A percentile compares a stretch with the other conserved stretches of the same genome.
Conservation (phyloP, 1,140 invertebrate genomes). For the Calosoma granatense region DNA sequence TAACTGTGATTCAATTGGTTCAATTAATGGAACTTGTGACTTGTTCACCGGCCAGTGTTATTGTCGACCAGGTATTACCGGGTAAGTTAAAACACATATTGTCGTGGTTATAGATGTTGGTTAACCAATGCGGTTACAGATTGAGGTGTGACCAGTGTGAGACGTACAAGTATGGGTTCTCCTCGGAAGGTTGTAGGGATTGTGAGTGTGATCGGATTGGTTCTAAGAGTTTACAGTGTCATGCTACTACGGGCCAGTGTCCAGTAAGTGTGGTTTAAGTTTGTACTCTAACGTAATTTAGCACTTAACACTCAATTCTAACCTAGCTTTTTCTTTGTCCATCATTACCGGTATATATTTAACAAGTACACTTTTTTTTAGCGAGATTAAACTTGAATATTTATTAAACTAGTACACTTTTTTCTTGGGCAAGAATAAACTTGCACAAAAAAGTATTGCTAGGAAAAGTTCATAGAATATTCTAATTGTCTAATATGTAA, state of each 20-base stretch:
- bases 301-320: not conserved
- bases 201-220: slow-evolving; percentile 87
- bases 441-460: no score
- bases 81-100: slow-evolving; percentile 35
- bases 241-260: slow-evolving; percentile 67
- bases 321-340: no score
- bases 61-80: slow-evolving; percentile 77
- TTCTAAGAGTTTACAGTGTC: slow-evolving; percentile 73
- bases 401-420: no score
- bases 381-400: no score
- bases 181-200: slow-evolving; percentile 67
- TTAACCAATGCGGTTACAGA: slow-evolving; percentile 24
- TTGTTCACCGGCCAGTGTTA: slow-evolving; percentile 72
- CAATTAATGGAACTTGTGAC: slow-evolving; percentile 74
- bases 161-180: slow-evolving; percentile 82
- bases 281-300: no score
- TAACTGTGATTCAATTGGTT: slow-evolving; percentile 77
- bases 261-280: no score
- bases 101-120: not conserved
- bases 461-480: slow-evolving; percentile 9
- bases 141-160: slow-evolving; percentile 75
- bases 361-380: no score
- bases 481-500: not conserved
- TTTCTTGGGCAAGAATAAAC: no score
- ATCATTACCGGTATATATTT: no score